Base-by-base conservation (phyloP, 2,113 vertebrate species). In the Aldabrachelys gigantea region DNA sequence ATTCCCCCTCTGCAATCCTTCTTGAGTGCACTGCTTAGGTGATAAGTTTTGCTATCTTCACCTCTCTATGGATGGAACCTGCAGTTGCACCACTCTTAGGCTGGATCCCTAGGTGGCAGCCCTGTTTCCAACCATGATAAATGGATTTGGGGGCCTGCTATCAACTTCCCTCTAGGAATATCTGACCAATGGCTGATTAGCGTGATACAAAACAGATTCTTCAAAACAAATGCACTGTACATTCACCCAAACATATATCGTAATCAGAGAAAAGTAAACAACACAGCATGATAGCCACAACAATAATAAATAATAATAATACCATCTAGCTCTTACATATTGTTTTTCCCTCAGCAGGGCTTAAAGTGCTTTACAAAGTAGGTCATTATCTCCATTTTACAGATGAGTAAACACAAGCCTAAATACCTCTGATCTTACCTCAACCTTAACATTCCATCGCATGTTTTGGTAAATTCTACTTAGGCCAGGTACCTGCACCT, bases 191-290 rank as follows among this genome's bases (percentile, higher is more conserved):
- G 86, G 65, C 11, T 72, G 38, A 80, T 69, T 59, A 3, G 79
- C 85, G 31, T 50, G 38, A 97, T 84, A 89, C 56, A 85, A 56
- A 88, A 87, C 2, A 75, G 38, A 80, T 89, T 86, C 83, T 94
- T 96, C 92, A 96, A 92, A 94, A 90, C 25, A 41, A 82, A 8
- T 13, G 0, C 56, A 93, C 96, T 91, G 92, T 95, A 92, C 78
- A 93, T 95, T 93, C 16, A 95, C 85, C 56, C 88, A 84, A 91
- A 96, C 29, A 84, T 24, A 50, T 41, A 92, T 53, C 82, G 85
- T 21, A 88, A 38, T 50, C 80, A 88, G 17, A 69, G 82, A 41
- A 53, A 59, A 47, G 44, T 0, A 3, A 4, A 29, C 35, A 94
- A 78, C 56, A 82, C 2, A 93, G 89, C 47, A 89, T 85, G 35